phyloP scores from a whole-genome alignment of 2,888 invertebrate species.

The Cordilura impudica region DNA sequence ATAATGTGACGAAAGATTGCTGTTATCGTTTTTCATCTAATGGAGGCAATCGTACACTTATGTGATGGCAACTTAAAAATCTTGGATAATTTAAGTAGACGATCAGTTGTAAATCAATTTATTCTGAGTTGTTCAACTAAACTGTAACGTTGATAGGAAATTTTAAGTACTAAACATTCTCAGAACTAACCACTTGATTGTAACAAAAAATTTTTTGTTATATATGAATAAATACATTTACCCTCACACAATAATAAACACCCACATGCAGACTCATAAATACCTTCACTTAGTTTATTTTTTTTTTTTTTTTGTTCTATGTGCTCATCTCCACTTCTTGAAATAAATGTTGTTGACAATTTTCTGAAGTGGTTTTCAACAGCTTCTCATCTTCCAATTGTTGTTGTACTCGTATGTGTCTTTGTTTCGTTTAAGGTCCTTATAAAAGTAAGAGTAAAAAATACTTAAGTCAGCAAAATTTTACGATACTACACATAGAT shows the following conservation, averaged over 20 bases:
- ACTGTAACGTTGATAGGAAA: too few relatives aligned
- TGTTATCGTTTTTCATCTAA: too few relatives aligned
- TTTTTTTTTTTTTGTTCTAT: conserved; percentile 2
- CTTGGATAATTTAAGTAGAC: too few relatives aligned
- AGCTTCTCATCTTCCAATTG: conserved; percentile 26
- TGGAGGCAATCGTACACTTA: too few relatives aligned
- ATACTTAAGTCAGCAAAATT: conserved; percentile 46
- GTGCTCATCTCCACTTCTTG: conserved; percentile 30
- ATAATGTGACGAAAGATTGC: too few relatives aligned
- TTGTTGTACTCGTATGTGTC: background rate
- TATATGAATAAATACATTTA: background rate
- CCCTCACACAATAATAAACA: conserved; percentile 3
- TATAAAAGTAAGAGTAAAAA: conserved; percentile 41
- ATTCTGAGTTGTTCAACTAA: too few relatives aligned
- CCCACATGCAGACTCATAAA: background rate
- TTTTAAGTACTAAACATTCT: background rate
- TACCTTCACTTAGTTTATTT: conserved; percentile 8
- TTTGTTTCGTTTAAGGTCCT: conserved; percentile 24
- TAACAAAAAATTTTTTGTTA: background rate
- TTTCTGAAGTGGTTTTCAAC: conserved; percentile 53
- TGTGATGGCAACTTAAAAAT: too few relatives aligned
- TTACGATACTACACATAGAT: background rate
- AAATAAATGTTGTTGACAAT: conserved; percentile 43
- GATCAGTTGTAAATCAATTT: too few relatives aligned
- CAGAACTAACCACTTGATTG: conserved; percentile 18